Conservation (phyloP, 1,140 invertebrate species). For the Eufriesea mexicana region DNA sequence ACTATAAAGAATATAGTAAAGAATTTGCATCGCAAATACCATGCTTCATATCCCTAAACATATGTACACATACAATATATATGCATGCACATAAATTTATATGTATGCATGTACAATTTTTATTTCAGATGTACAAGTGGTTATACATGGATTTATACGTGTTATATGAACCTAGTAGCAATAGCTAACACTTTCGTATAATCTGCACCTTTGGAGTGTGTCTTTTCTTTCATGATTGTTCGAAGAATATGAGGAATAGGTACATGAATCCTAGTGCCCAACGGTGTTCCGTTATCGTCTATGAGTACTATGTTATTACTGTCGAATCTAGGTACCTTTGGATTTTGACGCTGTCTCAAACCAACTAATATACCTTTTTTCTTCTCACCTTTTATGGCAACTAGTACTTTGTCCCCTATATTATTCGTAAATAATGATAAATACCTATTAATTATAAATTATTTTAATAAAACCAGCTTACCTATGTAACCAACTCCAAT, state of each 20-base stretch:
- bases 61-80: too few relatives aligned
- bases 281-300: constrained; percentile 95
- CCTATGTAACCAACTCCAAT: constrained; percentile 85
- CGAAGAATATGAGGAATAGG: constrained; percentile 97
- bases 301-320: constrained; percentile 98
- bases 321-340: constrained; percentile 95
- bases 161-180: constrained; percentile 95
- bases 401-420: constrained; percentile 92
- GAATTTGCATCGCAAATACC: neutral
- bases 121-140: neutral
- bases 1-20: too few relatives aligned
- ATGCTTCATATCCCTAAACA: neutral
- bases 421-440: neutral
- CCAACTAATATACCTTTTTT: constrained; percentile 98
- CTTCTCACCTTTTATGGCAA: constrained; percentile 98
- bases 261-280: constrained; percentile 96
- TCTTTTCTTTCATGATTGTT: constrained; percentile 92
- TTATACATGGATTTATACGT: neutral
- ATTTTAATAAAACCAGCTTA: constrained; percentile 67
- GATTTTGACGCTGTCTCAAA: constrained; percentile 91
- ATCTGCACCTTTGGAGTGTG: constrained; percentile 92
- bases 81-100: neutral
- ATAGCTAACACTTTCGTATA: constrained; percentile 97
- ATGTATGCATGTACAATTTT: neutral
- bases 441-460: neutral